Evolutionary conservation across 2,797 vertebrate species (phyloP), one percentile per base, ranked within the genome.

Genomic region (Falco rusticolus): DNA sequence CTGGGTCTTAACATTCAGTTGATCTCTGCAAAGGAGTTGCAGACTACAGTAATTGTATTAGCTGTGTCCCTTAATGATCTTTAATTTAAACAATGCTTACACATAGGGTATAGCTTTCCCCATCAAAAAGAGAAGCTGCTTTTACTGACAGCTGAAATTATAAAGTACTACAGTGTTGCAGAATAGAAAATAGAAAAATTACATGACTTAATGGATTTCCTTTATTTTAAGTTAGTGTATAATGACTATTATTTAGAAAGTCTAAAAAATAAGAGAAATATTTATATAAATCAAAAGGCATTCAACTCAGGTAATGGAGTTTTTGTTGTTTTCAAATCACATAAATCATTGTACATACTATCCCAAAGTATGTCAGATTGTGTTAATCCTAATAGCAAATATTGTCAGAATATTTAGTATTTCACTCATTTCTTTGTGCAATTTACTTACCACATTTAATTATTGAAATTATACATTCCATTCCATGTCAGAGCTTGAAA

Each of bases 171-270:
- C 51, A 81, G 54, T 50, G 28, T 34, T 92, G 56, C 57, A 86
- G 83, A 89, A 79, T 11, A 74, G 50, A 79, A 94, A 96, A 74
- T 14, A 86, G 78, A 72, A 77, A 65, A 90, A 90, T 29, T 47
- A 34, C 51, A 80, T 24, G 50, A 51, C 37, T 85, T 79, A 91
- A 81, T 91, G 47, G 43, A 91, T 88, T 90, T 72, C 37, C 39
- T 97, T 97, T 96, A 97, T 97, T 97, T 97, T 39, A 91, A 74
- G 31, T 94, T 93, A 45, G 47, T 60, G 21, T 51, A 31, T 89
- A 95, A 89, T 77, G 22, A 57, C 81, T 86, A 65, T 84, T 92
- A 81, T 91, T 93, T 88, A 76, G 39, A 64, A 86, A 92, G 60
- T 65, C 53, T 81, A 90, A 77, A 77, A 85, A 94, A 71, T 82